A percentile compares a stretch with the other conserved stretches of the same genome.
These are phyloP conservation scores for Ichneumoninae sp. DNA, from an alignment of 2,888 invertebrate species.

Conservation along the genomic window DNA sequence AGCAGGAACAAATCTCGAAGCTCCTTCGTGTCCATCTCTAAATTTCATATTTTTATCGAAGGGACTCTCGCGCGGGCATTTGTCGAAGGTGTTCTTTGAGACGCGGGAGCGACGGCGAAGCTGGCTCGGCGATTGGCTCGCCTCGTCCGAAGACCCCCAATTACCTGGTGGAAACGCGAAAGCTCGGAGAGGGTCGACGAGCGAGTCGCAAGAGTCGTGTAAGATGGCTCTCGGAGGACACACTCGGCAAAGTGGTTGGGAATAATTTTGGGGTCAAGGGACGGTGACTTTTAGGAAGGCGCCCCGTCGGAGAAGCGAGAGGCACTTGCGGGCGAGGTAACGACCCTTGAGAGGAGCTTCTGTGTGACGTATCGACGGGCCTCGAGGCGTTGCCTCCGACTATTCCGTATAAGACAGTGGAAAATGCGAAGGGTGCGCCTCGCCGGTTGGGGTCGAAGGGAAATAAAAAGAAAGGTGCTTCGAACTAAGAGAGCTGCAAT, in stretches of 20 bases:
- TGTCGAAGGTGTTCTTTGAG: not conserved
- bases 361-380: conserved; percentile 38
- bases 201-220: not conserved
- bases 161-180: not conserved
- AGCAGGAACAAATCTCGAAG: too few species aligned
- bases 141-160: too few species aligned
- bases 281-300: conserved; percentile 38
- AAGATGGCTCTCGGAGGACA: not conserved
- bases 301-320: conserved; percentile 3
- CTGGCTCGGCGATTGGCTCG: too few species aligned
- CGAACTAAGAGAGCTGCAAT: conserved; percentile 39
- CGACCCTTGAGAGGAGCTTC: conserved; percentile 13
- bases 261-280: conserved; percentile 52
- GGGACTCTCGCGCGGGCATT: not conserved
- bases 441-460: not conserved
- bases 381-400: conserved; percentile 31
- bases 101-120: not conserved
- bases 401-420: conserved; percentile 7
- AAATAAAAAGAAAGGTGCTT: conserved; percentile 36
- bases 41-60: conserved; percentile 31
- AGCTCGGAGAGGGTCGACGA: too few species aligned
- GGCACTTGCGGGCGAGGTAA: conserved; percentile 13
- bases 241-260: not conserved
- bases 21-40: not conserved
- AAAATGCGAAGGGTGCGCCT: not conserved